These are phyloP conservation scores for Acyrthosiphon pisum DNA, from an alignment of 1,140 invertebrate genomes.

Conservation along the genomic window DNA sequence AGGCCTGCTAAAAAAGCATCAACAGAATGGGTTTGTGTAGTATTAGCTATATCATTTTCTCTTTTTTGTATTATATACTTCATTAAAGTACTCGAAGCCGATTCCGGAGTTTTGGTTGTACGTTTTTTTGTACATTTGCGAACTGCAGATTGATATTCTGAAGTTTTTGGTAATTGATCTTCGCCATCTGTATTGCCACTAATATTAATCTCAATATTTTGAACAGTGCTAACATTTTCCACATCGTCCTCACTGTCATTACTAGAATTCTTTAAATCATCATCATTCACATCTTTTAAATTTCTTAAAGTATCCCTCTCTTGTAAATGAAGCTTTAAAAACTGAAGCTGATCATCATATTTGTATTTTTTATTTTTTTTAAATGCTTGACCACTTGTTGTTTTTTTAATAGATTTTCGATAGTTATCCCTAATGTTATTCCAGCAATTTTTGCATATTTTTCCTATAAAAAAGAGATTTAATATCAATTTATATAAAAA, in stretches of 20 bases:
- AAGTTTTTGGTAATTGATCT: constrained; percentile 2
- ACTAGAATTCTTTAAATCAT: neutral
- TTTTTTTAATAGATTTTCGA: constrained; percentile 15
- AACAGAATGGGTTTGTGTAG: constrained; percentile 1
- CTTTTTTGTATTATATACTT: constrained; percentile 30
- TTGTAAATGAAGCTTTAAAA: constrained; percentile 25
- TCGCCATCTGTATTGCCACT: constrained; percentile 20
- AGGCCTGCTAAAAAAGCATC: constrained; percentile 30
- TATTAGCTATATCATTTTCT: constrained; percentile 32
- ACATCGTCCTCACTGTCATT: constrained; percentile 18
- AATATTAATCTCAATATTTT: constrained; percentile 23
- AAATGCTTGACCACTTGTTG: constrained; percentile 6
- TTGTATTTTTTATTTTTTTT: neutral
- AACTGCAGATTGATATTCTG: too few relatives aligned
- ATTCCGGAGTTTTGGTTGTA: constrained; percentile 5
- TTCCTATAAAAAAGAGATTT: constrained; percentile 4
- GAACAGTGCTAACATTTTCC: constrained; percentile 25
- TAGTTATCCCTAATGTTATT: constrained; percentile 15
- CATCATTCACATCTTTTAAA: constrained; percentile 17
- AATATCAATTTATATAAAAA: constrained; percentile 11
- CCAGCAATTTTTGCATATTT: constrained; percentile 5
- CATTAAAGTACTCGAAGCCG: constrained; percentile 21
- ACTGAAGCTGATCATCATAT: constrained; percentile 29
- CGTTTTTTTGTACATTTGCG: too few relatives aligned
- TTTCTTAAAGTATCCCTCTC: constrained; percentile 9